phyloP scores from a whole-genome alignment of 2,797 vertebrate species.

The Spinus olivaceus region DNA sequence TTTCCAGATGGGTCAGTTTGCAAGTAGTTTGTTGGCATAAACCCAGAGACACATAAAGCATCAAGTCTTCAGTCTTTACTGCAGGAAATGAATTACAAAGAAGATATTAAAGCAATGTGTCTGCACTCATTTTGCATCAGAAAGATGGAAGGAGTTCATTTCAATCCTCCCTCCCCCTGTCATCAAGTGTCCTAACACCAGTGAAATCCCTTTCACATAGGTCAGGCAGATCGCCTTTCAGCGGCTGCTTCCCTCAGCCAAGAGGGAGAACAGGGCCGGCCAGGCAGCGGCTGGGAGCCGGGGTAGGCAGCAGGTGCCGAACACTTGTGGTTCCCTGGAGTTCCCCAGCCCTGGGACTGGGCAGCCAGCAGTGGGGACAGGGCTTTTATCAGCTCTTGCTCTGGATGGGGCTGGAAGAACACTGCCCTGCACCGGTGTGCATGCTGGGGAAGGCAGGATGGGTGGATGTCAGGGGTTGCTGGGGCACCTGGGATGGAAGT shows the following conservation, averaged over 20 bases:
- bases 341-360: not conserved
- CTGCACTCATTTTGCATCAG: slow-evolving; percentile 62
- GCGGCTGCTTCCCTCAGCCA: slow-evolving; percentile 23
- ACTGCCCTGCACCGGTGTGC: accelerated
- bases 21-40: slow-evolving; percentile 35
- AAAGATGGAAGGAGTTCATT: slow-evolving; percentile 51
- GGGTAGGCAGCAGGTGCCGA: slow-evolving; percentile 57
- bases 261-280: not conserved
- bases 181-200: slow-evolving; percentile 60
- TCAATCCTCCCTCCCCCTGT: slow-evolving; percentile 38
- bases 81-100: slow-evolving; percentile 62
- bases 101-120: slow-evolving; percentile 63
- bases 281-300: slow-evolving; percentile 16
- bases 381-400: not conserved
- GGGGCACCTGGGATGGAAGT: not conserved
- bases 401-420: not conserved
- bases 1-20: slow-evolving; percentile 29
- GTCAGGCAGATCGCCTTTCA: slow-evolving; percentile 66
- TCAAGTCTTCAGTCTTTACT: slow-evolving; percentile 26
- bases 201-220: slow-evolving; percentile 59
- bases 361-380: not conserved
- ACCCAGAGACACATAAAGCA: slow-evolving; percentile 38
- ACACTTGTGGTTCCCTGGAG: slow-evolving; percentile 31
- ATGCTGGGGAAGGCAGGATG: accelerated
- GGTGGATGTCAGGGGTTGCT: not conserved